Conservation (phyloP, 1,140 invertebrate genomes). For the Ceratitis capitata region DNA sequence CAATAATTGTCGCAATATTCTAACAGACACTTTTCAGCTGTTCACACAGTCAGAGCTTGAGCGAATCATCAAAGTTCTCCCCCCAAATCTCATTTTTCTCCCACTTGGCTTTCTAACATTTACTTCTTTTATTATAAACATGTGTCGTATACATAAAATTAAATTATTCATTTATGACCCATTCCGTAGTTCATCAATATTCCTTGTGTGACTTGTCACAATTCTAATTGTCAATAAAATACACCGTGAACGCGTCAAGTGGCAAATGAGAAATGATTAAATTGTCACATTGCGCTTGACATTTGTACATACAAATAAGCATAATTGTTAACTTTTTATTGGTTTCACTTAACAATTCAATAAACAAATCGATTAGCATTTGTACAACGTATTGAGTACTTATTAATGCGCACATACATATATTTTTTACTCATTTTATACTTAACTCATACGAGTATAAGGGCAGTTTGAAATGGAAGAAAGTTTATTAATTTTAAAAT, state of each 20-base stretch:
- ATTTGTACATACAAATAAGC: background rate
- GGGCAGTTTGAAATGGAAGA: background rate
- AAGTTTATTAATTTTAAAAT: no score
- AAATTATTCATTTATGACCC: background rate
- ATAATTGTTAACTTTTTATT: background rate
- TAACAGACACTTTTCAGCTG: no score
- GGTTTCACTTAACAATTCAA: constrained; percentile 1
- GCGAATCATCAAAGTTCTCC: no score
- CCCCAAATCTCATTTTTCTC: no score
- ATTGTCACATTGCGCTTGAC: background rate
- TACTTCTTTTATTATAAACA: no score
- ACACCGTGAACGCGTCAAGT: background rate
- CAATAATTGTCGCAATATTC: no score
- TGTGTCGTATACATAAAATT: background rate
- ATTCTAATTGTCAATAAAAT: constrained; percentile 33
- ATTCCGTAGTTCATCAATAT: background rate
- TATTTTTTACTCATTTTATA: no score
- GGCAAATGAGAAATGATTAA: constrained; percentile 19
- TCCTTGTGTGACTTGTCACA: background rate
- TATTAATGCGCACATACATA: no score
- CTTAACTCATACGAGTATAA: no score
- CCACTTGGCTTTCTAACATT: no score
- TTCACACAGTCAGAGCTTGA: no score
- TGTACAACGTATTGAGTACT: background rate
- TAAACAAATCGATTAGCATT: constrained; percentile 13